Evolutionary conservation across 1,140 invertebrate species (phyloP).

Genomic region (Cylas formicarius): DNA sequence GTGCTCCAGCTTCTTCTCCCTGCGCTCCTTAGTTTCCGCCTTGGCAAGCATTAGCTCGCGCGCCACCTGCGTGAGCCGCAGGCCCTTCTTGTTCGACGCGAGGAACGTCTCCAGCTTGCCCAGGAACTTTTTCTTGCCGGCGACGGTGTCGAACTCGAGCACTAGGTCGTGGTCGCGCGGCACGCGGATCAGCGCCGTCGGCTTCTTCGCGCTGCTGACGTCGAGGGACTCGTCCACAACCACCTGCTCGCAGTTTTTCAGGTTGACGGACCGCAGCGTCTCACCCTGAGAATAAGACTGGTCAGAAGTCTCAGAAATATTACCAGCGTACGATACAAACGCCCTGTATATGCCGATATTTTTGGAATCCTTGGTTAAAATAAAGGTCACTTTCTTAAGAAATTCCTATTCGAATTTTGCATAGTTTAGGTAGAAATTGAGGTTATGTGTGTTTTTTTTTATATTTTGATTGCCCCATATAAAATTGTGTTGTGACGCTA

Average conservation of each 20-base stretch:
- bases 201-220: slow-evolving; percentile 66
- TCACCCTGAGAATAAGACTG: too few species aligned
- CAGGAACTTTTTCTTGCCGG: slow-evolving; percentile 80
- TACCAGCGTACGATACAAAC: too few species aligned
- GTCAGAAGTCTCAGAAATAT: too few species aligned
- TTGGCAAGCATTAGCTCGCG: slow-evolving; percentile 85
- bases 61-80: slow-evolving; percentile 59
- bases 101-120: slow-evolving; percentile 82
- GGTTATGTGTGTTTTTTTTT: too few species aligned
- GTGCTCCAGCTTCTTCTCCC: slow-evolving; percentile 90
- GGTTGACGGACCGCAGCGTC: slow-evolving; percentile 72
- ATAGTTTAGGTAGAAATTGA: too few species aligned
- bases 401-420: too few species aligned
- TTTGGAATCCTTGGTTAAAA: too few species aligned
- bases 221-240: slow-evolving; percentile 78
- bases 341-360: too few species aligned
- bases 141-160: slow-evolving; percentile 82
- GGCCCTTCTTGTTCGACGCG: slow-evolving; percentile 70
- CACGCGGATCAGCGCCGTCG: slow-evolving; percentile 77
- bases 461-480: too few species aligned
- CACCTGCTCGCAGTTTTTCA: slow-evolving; percentile 67
- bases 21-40: slow-evolving; percentile 91
- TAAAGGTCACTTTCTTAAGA: too few species aligned
- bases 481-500: too few species aligned
- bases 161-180: slow-evolving; percentile 93